Percentiles rank a stretch among this genome's conserved stretches.
These are phyloP conservation scores for Eclectus roratus DNA, from an alignment of 2,113 vertebrate genomes.

Conservation along the genomic window DNA sequence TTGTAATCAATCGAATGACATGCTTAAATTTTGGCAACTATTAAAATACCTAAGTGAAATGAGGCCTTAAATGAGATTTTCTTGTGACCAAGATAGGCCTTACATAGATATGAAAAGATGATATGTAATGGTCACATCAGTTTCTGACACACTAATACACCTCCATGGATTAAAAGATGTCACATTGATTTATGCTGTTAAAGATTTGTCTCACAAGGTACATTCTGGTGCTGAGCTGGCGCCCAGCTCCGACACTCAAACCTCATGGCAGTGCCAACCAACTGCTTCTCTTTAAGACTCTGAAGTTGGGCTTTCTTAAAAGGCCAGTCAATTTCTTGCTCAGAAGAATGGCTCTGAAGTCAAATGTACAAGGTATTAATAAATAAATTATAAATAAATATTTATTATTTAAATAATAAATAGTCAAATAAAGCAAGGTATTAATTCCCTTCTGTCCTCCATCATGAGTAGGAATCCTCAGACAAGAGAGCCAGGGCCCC, in stretches of 20 bases:
- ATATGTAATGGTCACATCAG: neutral
- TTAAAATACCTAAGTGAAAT: conserved; percentile 10
- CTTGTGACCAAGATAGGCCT: neutral
- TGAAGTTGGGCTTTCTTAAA: neutral
- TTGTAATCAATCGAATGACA: conserved; percentile 4
- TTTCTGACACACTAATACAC: neutral
- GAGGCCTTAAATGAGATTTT: conserved; percentile 10
- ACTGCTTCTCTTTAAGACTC: neutral
- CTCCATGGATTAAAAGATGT: neutral
- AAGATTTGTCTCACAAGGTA: neutral
- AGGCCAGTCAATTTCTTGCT: neutral
- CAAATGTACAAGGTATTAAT: neutral
- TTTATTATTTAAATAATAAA: no score
- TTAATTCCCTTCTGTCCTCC: neutral
- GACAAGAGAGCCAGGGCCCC: rapidly evolving
- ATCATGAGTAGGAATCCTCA: neutral
- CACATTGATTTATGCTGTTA: neutral
- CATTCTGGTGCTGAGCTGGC: neutral
- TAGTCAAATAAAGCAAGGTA: neutral
- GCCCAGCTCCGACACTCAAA: neutral
- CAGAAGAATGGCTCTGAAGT: neutral
- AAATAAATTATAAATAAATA: no score
- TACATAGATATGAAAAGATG: neutral
- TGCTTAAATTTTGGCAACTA: neutral
- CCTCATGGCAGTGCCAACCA: neutral